Evolutionary conservation across 92 coral and sea anemone genomes (phyloP).

Genomic region (Virgularia gustaviana): DNA sequence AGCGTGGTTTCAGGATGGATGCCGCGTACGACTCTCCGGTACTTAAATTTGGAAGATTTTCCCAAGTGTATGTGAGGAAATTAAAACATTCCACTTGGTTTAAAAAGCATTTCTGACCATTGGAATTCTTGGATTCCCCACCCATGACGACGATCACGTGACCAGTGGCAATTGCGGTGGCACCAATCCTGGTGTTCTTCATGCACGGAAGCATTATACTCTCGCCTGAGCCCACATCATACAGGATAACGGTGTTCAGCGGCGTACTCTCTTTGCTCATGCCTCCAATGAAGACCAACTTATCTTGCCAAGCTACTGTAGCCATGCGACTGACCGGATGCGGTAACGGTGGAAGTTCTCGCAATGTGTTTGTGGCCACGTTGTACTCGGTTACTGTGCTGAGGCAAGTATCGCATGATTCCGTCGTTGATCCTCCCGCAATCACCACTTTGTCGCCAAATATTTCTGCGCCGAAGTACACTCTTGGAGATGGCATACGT

Average conservation of each 20-base stretch:
- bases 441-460: slow-evolving; percentile 5
- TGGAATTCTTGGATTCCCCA: too few species aligned
- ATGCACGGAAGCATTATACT: slow-evolving; percentile 67
- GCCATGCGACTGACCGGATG: not conserved
- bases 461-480: slow-evolving; percentile 1
- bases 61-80: slow-evolving; percentile 8
- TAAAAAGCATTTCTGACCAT: slow-evolving; percentile 61
- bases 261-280: not conserved
- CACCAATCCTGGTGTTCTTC: slow-evolving; percentile 75
- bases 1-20: slow-evolving; percentile 13
- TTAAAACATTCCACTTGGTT: slow-evolving; percentile 69
- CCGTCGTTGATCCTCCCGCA: not conserved
- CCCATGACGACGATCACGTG: slow-evolving; percentile 69
- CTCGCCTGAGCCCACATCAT: slow-evolving; percentile 70
- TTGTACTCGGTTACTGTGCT: slow-evolving; percentile 7
- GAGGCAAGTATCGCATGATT: not conserved
- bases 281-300: slow-evolving; percentile 16
- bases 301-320: not conserved
- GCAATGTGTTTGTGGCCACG: not conserved
- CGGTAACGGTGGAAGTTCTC: not conserved
- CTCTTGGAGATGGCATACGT: not conserved
- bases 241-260: slow-evolving; percentile 8
- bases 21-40: not conserved
- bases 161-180: slow-evolving; percentile 64
- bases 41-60: not conserved